Base-by-base conservation (phyloP, 2,888 invertebrate genomes). In the Parnassius mnemosyne region DNA sequence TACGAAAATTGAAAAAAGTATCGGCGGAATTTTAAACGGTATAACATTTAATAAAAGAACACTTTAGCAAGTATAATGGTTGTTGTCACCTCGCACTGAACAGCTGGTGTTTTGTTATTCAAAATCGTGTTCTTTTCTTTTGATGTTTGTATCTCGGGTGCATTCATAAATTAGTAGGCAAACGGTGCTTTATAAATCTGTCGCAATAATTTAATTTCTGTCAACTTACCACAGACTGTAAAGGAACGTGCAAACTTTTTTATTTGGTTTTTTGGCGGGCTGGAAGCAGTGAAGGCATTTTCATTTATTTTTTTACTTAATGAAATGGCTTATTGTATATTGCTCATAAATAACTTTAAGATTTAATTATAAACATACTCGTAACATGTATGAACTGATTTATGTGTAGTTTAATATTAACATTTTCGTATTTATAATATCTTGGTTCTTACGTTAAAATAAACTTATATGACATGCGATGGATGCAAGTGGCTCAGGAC, bases 51-150 rank as follows among this genome's bases (percentile, higher is more conserved):
- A 42, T 5, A 52, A 44, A 56, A 10, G 51, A 49, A 47, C 53
- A 42, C 25, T 51, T 63, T 63, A 63, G 63, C 63, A 63, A 63
- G 58, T 63, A 63, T 63, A 63, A 63, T 63, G 44, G 34, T 11
- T 46, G 62, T 53, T 43, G 57, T 50, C 62, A 51, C 63, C 58
- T 58, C 57, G 47, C n/a, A 12, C n/a, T 13, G 51, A 50, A 58
- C 63, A 63, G 58, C 63, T 63, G 63, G 50, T 57, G 58, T 63
- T 63, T 58, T 63, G 63, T 63, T 51, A 58, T 63, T 63, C 54
- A 63, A 54, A 47, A 49, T 16, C 25, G 53, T 53, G 53, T 44
- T 62, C 16, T 20, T 46, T 41, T 51, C 56, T 51, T 63, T 58
- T 63, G 63, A 58, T 63, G 58, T 63, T 62, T 58, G 54, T 25